Percentiles rank a stretch among this genome's conserved stretches.
Evolutionary conservation across 2,888 invertebrate species (phyloP).

Genomic region (Synergus itoensis): DNA sequence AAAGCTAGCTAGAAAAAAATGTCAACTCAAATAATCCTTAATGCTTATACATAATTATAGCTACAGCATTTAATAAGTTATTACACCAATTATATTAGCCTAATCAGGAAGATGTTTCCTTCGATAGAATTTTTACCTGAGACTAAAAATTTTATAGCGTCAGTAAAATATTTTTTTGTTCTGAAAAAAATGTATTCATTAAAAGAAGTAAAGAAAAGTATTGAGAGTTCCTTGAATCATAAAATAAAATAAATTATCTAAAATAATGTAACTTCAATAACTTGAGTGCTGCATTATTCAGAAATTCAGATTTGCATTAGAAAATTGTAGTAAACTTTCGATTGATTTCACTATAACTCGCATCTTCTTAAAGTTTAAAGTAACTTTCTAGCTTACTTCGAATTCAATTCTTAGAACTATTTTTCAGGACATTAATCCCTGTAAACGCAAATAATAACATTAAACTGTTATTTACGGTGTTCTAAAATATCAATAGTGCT

Average conservation of each 20-base stretch:
- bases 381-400: conserved; percentile 11
- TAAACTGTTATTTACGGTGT: conserved; percentile 11
- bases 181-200: background rate
- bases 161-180: background rate
- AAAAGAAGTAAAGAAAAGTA: background rate
- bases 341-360: conserved; percentile 16
- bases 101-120: conserved; percentile 5
- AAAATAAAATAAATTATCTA: background rate
- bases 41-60: background rate
- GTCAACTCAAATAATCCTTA: background rate
- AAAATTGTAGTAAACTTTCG: conserved; percentile 30
- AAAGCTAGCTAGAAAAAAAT: background rate
- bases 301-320: background rate
- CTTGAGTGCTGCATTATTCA: background rate
- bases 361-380: background rate
- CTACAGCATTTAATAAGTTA: conserved; percentile 10
- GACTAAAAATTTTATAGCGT: background rate
- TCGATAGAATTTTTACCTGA: background rate
- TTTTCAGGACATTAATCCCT: conserved; percentile 19
- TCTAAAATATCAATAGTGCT: conserved; percentile 4
- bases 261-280: background rate
- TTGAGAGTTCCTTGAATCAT: background rate
- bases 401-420: background rate
- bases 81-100: background rate
- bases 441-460: background rate